Evolutionary conservation across 2,888 invertebrate species (phyloP), one percentile per base, ranked within the genome.

Genomic region (Rhingia rostrata): DNA sequence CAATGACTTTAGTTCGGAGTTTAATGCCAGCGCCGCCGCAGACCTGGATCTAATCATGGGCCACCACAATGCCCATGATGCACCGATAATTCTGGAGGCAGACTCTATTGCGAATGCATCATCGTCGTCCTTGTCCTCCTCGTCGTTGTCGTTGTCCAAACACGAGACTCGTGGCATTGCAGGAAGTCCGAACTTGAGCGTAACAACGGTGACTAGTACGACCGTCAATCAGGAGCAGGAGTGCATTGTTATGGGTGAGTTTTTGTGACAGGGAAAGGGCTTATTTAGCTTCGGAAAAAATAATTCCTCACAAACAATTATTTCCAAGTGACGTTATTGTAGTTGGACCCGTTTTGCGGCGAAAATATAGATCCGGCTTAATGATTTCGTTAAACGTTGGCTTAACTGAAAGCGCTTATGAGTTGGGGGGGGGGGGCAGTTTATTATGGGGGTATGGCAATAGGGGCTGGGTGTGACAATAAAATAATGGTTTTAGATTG

Each of bases 1-100:
- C 88, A 90, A 89, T 85, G 90, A 90, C 87, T 90, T 89, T 86
- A 90, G 90, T 87, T 89, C 89, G 35, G 90, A 90, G 87, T 90
- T 89, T 87, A 90, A 90, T 88, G 90, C 90, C 37, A 90, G 89
- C 86, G 89, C 90, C 86, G 90, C 90, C 80, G 89, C 90, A 88
- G 90, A 90, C 88, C 89, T 90, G 86, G 88, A 89, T 88, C 88
- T 90, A 88, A 84, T 84, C 84, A 84, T 79, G 53, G 79, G 84
- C 47, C 79, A 66, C 64, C 72, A 70, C 39, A 90, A 89, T 87
- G 89, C 90, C 81, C 89, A 90, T 75, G 89, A 89, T 88, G 53
- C 86, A 67, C 64, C 86, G 60, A 84, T 86, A 79, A 83, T 86
- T 58, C 86, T 80, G 69, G 87, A 88, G 87, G 87, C 88, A 78